These are phyloP conservation scores for Kryphioiulus occultus DNA, from an alignment of 2,888 invertebrate genomes.

Conservation along the genomic window DNA sequence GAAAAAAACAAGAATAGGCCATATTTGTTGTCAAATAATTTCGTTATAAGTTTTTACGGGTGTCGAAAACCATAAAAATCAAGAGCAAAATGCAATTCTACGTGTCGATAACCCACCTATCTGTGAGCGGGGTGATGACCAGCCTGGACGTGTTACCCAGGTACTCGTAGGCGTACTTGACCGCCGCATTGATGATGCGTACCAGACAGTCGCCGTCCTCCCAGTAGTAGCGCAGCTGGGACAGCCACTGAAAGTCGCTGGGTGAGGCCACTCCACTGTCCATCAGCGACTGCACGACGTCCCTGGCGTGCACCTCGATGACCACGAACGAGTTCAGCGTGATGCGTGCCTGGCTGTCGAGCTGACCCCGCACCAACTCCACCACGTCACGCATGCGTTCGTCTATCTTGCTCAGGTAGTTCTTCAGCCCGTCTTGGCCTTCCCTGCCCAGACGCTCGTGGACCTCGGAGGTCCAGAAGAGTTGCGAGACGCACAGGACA, in stretches of 20 bases:
- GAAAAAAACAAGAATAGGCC: too few species aligned
- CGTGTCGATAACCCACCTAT: too few species aligned
- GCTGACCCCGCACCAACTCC: conserved; percentile 72
- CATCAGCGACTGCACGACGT: conserved; percentile 61
- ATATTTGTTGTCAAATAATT: too few species aligned
- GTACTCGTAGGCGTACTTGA: conserved; percentile 65
- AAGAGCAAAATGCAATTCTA: too few species aligned
- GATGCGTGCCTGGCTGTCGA: conserved; percentile 63
- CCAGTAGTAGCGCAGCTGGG: conserved; percentile 65
- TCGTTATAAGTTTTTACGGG: too few species aligned
- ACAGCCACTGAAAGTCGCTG: conserved; percentile 64
- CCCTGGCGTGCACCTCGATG: conserved; percentile 73
- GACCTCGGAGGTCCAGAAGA: conserved; percentile 63
- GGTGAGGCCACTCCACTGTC: conserved; percentile 60
- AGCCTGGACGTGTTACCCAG: conserved; percentile 64
- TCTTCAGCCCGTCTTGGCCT: conserved; percentile 54
- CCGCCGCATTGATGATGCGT: conserved; percentile 64
- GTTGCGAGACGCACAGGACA: conserved; percentile 64
- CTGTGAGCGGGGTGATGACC: conserved; percentile 66
- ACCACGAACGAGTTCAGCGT: conserved; percentile 77
- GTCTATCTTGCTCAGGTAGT: conserved; percentile 76
- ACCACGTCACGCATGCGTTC: conserved; percentile 82
- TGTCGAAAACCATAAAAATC: too few species aligned
- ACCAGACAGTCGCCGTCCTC: too few species aligned
- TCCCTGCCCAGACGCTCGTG: conserved; percentile 72